Evolutionary conservation across 2,888 invertebrate species (phyloP), one percentile per base, ranked within the genome.

Genomic region (Eucera pruinosa): DNA sequence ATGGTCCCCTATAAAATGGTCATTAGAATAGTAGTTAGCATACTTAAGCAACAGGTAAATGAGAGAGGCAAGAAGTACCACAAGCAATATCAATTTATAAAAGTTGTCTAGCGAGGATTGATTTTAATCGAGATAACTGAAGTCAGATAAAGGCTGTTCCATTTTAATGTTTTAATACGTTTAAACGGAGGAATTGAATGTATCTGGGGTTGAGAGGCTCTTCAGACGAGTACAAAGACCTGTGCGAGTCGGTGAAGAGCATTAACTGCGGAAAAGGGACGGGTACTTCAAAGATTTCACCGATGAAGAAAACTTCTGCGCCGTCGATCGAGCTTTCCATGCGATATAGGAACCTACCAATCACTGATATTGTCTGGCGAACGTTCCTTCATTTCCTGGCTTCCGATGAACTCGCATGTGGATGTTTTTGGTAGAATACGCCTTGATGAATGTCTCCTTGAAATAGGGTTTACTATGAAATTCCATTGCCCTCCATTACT

Each of bases 201-300:
- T 30, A 41, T 15, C 20, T 15, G 15, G 5, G 27, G 6, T 30
- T 15, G 15, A 52, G 27, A 20, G 52, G 20, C 41, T 15, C 27
- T 52, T 64, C 57, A 41, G 41, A n/a, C 15, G 20, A 6, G 23
- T 18, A 36, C 54, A 45, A 54, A 55, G 43, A 23, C 45, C 30
- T 9, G 54, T n/a, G 30, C 18, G 25, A 18, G 23, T 33, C 11
- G 13, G 6, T 18, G 30, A 65, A 43, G 43, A 43, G 54, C 54
- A 23, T 54, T 23, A 54, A 54, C 30, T n/a, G 23, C 0, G 23
- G 52, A 2, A n/a, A 43, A 30, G 30, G 43, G n/a, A 13, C 20
- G 20, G 15, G 20, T 39, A 20, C 43, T 30, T 23, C 43, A 33
- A 25, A n/a, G 15, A 57, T 57, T 57, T 11, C 39, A n/a, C n/a